Conservation (phyloP, 2,888 invertebrate genomes). For the Drosophila macrospina region DNA sequence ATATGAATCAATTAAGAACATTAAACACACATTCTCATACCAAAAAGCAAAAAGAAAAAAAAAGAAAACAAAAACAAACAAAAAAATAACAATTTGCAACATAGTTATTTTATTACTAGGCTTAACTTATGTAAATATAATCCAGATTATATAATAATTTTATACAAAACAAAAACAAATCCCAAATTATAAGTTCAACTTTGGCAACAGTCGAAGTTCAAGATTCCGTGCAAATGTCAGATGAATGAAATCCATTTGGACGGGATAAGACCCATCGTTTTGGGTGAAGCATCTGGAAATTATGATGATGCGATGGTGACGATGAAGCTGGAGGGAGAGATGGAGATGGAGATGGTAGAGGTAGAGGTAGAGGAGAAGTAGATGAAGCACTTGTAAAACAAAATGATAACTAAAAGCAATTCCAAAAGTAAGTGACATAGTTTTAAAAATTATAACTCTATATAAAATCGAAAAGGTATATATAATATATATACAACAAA, state of each 20-base stretch:
- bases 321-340: slow-evolving; percentile 13
- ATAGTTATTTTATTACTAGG: slow-evolving; percentile 78
- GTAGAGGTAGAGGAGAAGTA: slow-evolving; percentile 33
- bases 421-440: slow-evolving; percentile 80
- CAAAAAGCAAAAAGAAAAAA: slow-evolving; percentile 27
- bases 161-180: slow-evolving; percentile 57
- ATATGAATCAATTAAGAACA: slow-evolving; percentile 52
- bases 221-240: slow-evolving; percentile 40
- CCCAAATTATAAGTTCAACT: slow-evolving; percentile 35
- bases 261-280: slow-evolving; percentile 26
- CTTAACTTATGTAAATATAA: slow-evolving; percentile 63
- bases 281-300: slow-evolving; percentile 26
- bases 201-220: slow-evolving; percentile 58
- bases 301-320: slow-evolving; percentile 14
- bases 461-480: slow-evolving; percentile 54
- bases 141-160: slow-evolving; percentile 65
- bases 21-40: slow-evolving; percentile 57
- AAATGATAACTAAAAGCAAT: slow-evolving; percentile 81
- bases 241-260: slow-evolving; percentile 33
- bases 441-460: slow-evolving; percentile 72
- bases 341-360: not conserved
- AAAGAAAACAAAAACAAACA: slow-evolving; percentile 48
- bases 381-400: slow-evolving; percentile 77
- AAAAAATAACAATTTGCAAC: slow-evolving; percentile 62
- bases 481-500: slow-evolving; percentile 62